Evolutionary conservation across 1,140 invertebrate genomes (phyloP).

Genomic region (Musca domestica): DNA sequence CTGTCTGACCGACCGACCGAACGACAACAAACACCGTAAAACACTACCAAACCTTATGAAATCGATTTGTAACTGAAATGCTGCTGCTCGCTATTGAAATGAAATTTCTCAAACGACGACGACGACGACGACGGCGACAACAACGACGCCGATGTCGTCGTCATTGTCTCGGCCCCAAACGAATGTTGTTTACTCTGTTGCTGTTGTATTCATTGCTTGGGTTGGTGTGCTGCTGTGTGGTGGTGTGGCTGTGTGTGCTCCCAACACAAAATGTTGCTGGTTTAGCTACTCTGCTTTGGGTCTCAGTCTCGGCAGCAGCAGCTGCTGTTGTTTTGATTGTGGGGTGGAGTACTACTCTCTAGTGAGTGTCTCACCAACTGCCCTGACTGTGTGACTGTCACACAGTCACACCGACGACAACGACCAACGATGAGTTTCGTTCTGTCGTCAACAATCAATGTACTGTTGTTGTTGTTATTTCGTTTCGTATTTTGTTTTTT

Average conservation of each 20-base stretch:
- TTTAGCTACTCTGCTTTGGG: too few relatives aligned
- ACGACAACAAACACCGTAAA: conserved; percentile 24
- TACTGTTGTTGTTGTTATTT: background rate
- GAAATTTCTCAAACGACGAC: conserved; percentile 44
- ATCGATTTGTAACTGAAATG: conserved; percentile 29
- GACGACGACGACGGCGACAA: background rate
- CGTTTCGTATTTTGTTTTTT: background rate
- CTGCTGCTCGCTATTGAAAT: conserved; percentile 36
- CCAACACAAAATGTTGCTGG: too few relatives aligned
- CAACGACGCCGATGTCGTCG: background rate
- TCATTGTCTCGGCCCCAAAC: background rate
- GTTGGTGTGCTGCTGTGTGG: too few relatives aligned
- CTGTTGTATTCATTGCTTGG: background rate
- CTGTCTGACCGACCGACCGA: background rate
- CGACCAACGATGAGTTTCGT: too few relatives aligned
- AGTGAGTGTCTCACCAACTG: too few relatives aligned
- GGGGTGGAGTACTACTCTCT: too few relatives aligned
- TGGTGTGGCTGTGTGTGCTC: too few relatives aligned
- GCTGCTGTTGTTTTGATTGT: too few relatives aligned
- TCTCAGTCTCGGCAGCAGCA: too few relatives aligned
- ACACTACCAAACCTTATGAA: conserved; percentile 30
- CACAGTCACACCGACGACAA: too few relatives aligned
- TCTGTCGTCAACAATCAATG: background rate
- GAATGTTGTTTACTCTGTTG: background rate
- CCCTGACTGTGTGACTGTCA: too few relatives aligned